These are phyloP conservation scores for Onthophagus taurus DNA, from an alignment of 1,140 invertebrate species.

Conservation along the genomic window DNA sequence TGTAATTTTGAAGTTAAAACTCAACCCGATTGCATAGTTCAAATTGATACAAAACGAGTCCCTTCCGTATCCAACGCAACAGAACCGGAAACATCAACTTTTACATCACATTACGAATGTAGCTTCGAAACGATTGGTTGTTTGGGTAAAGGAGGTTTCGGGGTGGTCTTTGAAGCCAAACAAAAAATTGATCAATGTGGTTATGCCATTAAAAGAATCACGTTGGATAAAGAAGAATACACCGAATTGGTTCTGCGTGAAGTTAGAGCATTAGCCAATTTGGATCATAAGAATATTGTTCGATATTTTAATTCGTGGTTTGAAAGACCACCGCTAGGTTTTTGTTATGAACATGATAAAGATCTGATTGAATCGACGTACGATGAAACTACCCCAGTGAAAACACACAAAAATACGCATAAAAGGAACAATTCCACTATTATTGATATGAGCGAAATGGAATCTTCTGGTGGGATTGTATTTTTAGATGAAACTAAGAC, in stretches of 20 bases:
- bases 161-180: conserved; percentile 90
- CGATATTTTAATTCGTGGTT: conserved; percentile 92
- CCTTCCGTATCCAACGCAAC: no score
- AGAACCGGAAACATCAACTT: no score
- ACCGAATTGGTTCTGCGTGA: conserved; percentile 67
- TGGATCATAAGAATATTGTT: conserved; percentile 93
- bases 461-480: no score
- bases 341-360: conserved; percentile 74
- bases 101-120: conserved; percentile 65
- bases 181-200: conserved; percentile 91
- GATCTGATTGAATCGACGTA: no score
- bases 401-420: no score
- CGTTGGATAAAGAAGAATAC: conserved; percentile 67
- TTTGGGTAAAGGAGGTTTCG: conserved; percentile 91
- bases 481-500: no score
- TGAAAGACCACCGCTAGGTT: conserved; percentile 77
- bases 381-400: no score
- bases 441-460: background rate
- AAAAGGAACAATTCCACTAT: background rate
- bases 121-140: conserved; percentile 81
- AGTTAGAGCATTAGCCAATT: conserved; percentile 84
- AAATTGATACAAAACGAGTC: no score
- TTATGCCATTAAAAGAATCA: conserved; percentile 94
- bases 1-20: no score
- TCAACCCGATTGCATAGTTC: no score